These are phyloP conservation scores for Drosophila kambysellisi DNA, from an alignment of 2,888 invertebrate genomes.

Conservation along the genomic window DNA sequence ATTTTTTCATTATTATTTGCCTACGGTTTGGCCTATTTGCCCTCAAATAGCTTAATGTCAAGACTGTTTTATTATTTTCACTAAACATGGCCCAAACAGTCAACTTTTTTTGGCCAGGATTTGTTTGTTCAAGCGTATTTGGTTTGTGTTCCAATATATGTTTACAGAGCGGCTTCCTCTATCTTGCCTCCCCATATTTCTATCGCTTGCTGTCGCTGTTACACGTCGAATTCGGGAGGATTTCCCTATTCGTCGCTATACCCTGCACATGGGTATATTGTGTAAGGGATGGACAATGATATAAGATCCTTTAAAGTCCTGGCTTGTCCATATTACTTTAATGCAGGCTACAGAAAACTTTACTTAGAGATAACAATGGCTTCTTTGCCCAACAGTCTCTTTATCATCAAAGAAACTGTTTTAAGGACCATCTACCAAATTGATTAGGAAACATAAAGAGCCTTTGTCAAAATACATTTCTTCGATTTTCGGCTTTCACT, in stretches of 20 bases:
- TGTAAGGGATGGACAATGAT: not conserved
- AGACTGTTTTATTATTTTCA: slow-evolving; percentile 7
- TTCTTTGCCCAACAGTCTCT: not conserved
- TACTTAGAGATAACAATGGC: not conserved
- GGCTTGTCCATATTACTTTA: not conserved
- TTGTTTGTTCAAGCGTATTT: slow-evolving; percentile 68
- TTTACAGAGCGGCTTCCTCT: slow-evolving; percentile 23
- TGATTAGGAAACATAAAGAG: not conserved
- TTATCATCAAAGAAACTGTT: not conserved
- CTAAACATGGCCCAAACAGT: slow-evolving; percentile 25
- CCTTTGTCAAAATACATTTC: not conserved
- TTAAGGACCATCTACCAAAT: not conserved
- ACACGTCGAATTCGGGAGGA: slow-evolving; percentile 39
- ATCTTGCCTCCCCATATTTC: slow-evolving; percentile 2
- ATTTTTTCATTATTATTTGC: slow-evolving; percentile 34
- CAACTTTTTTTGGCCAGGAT: slow-evolving; percentile 34
- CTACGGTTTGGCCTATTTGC: slow-evolving; percentile 36
- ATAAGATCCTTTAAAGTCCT: no score
- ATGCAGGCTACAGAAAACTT: not conserved
- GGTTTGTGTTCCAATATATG: slow-evolving; percentile 43
- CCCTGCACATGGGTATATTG: not conserved
- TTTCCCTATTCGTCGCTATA: slow-evolving; percentile 29
- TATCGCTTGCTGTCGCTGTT: not conserved
- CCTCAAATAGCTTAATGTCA: slow-evolving; percentile 22
- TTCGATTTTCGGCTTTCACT: not conserved